Evolutionary conservation across 2,797 vertebrate species (phyloP).

Genomic region (Philypnodon macrostomus): DNA sequence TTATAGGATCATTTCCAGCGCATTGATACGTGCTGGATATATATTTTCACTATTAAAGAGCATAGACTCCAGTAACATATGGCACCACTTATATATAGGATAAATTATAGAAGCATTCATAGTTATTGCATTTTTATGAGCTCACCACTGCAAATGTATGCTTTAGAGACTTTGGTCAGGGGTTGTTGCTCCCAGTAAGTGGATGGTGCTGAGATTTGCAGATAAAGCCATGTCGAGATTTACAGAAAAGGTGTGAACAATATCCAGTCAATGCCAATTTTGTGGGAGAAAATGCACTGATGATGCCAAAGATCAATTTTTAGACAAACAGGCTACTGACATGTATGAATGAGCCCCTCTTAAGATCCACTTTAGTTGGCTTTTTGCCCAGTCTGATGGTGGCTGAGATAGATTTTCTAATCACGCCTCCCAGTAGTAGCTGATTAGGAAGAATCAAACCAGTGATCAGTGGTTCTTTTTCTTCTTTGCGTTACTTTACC

Average conservation of each 20-base stretch:
- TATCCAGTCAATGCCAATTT: no score
- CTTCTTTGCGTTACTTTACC: conserved; percentile 22
- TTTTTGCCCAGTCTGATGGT: conserved; percentile 14
- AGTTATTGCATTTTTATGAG: conserved; percentile 30
- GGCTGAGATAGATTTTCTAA: conserved; percentile 39
- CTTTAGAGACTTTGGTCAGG: no score
- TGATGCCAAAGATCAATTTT: no score
- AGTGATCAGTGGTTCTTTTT: conserved; percentile 52
- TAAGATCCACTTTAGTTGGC: conserved; percentile 21
- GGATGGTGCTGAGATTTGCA: no score
- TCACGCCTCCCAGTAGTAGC: conserved; percentile 46
- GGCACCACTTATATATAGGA: conserved; percentile 21
- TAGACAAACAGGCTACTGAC: no score
- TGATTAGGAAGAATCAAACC: conserved; percentile 59
- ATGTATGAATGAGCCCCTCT: neutral
- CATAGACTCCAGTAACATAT: conserved; percentile 15
- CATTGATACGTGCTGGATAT: conserved; percentile 22
- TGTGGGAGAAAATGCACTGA: no score
- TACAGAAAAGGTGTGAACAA: no score
- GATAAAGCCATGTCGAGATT: no score
- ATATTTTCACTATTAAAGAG: conserved; percentile 24
- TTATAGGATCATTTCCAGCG: conserved; percentile 10
- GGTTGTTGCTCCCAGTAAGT: no score
- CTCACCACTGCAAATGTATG: neutral
- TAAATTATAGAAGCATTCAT: conserved; percentile 1